Conservation (phyloP, 2,113 vertebrate genomes). For the Beaufortia kweichowensis region DNA sequence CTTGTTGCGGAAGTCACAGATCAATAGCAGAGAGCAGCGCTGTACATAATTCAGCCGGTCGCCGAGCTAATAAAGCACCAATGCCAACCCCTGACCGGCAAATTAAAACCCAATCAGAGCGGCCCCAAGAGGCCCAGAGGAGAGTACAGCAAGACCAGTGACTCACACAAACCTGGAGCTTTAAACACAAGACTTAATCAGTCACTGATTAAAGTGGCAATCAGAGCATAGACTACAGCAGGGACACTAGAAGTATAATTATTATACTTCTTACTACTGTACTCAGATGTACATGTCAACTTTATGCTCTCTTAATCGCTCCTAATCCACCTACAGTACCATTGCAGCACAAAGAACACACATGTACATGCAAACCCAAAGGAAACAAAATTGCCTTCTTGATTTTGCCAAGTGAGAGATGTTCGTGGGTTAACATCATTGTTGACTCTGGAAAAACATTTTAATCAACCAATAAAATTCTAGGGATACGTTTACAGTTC, state of each 20-base stretch:
- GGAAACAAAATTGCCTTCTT: too few relatives aligned
- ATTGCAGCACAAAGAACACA: background rate
- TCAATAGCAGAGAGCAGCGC: conserved; percentile 49
- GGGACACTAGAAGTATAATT: conserved; percentile 34
- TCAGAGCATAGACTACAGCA: conserved; percentile 43
- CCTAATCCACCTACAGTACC: background rate
- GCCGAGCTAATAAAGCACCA: conserved; percentile 38
- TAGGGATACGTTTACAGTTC: too few relatives aligned
- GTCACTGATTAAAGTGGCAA: conserved; percentile 52
- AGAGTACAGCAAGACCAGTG: conserved; percentile 16
- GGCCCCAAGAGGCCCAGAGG: conserved; percentile 56
- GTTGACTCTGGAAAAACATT: too few relatives aligned
- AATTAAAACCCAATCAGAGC: conserved; percentile 72
- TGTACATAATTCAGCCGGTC: conserved; percentile 40
- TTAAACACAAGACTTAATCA: conserved; percentile 54
- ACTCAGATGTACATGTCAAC: background rate
- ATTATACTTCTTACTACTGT: background rate
- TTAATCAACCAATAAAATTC: too few relatives aligned
- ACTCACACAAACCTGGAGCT: conserved; percentile 45
- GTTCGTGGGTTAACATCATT: too few relatives aligned
- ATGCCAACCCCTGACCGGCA: conserved; percentile 63
- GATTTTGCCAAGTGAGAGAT: too few relatives aligned
- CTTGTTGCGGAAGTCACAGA: conserved; percentile 47
- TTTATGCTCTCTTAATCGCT: background rate
- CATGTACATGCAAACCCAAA: conserved; percentile 15